Base-by-base conservation (phyloP, 2,113 vertebrate genomes). In the Sinocyclocheilus anshuiensis region DNA sequence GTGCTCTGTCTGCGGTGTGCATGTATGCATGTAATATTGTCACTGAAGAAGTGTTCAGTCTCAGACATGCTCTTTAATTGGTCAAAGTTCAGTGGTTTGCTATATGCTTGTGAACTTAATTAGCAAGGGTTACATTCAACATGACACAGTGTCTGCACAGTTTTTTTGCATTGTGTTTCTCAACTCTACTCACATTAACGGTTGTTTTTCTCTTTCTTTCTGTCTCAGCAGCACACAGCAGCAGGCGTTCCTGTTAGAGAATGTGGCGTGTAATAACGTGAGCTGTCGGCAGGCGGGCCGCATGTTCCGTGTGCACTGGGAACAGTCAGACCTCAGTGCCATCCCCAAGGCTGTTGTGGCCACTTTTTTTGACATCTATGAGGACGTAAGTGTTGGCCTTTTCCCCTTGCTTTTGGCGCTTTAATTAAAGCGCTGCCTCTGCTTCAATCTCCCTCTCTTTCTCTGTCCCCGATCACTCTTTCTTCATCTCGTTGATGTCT, bases 291-390 rank as follows among this genome's bases (percentile, higher is more conserved):
- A 90, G 0, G 91, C 86, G 0, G 95, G 92, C 15, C 95, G 98
- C 4, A 97, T 96, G 96, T 98, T 99, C 86, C 95, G 81, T 87
- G 95, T 98, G 88, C 96, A 95, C 91, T 99, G 98, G 98, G 98
- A 99, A 84, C 96, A 97, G 74, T 91, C 94, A 0, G 97, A 97
- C 89, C 94, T 99, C 55, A 97, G 95, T 80, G 95, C 96, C 91
- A 96, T 99, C 92, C 94, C 94, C 85, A 95, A 95, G 9, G 97
- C 98, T 0, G 75, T 93, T 88, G 93, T 97, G 53, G 96, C 97
- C 4, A 97, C 97, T 11, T 99, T 99, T 94, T 99, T 99, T 90
- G 97, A 99, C 94, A 97, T 99, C 94, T 99, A 99, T 0, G 98
- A 99, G 93, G 98, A 99, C 2, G 98, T 99, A 87, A 98, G 98